Evolutionary conservation across 1,140 invertebrate species (phyloP), one percentile per base, ranked within the genome.

Genomic region (Pinna nobilis): DNA sequence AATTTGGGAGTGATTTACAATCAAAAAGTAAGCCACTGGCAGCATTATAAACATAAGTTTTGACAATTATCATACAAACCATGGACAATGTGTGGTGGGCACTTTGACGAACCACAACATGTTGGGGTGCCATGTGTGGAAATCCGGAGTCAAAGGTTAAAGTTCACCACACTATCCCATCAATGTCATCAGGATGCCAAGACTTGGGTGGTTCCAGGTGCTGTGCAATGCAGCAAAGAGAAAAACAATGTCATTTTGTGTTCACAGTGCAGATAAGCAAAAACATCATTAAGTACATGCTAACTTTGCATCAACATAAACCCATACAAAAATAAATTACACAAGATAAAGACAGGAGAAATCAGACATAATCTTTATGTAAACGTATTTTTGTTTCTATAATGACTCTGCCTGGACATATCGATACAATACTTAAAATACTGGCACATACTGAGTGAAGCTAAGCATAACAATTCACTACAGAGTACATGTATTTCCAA

Each of bases 191-290:
- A 66, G 47, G 53, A 47, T 70, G 51, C 57, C 53, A 55, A 70
- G 70, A 66, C 66, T 74, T 47, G 41, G 57, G 68, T 32, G 44
- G 23, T 61, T 79, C 74, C 70, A 70, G 65, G 39, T 69, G 63
- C 78, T 79, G 74, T 79, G 39, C 74, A 76, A 66, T 66, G 71
- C 74, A 76, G 74, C 68, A 66, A 74, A 76, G 64, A 69, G 65
- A 77, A 77, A 70, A 64, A 80, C 41, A 78, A 61, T 51, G 55
- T 70, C 71, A 78, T 47, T 65, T 28, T 15, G 0, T 30, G 28
- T 30, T 20, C 32, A 71, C 41, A 53, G 7, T 33, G 15, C 28
- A 2, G 32, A n/a, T n/a, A n/a, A n/a, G n/a, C n/a, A n/a, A n/a
- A n/a, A n/a, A n/a, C n/a, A n/a, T n/a, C n/a, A n/a, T n/a, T n/a